phyloP scores from a whole-genome alignment of 2,113 vertebrate genomes.

The Vidua chalybeata region DNA sequence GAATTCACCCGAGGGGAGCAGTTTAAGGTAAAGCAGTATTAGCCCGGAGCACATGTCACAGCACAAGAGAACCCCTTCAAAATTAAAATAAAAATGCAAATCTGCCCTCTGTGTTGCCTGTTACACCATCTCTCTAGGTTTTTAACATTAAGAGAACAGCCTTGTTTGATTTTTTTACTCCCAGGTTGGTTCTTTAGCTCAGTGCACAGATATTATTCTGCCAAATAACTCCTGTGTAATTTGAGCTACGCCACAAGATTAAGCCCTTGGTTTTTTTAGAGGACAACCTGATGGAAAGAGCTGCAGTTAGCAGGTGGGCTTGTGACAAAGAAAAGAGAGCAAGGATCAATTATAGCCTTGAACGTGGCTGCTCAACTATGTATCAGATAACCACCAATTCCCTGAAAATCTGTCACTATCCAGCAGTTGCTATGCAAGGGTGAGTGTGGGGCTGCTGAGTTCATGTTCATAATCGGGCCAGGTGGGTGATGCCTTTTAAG shows the following conservation, averaged over 20 bases:
- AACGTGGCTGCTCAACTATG: constrained; percentile 57
- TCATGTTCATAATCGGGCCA: neutral
- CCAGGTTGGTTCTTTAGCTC: constrained; percentile 25
- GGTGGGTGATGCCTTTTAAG: constrained; percentile 68
- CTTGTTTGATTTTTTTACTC: constrained; percentile 9
- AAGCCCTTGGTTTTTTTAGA: constrained; percentile 58
- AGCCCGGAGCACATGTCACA: neutral
- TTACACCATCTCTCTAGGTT: neutral
- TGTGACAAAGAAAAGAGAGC: constrained; percentile 59
- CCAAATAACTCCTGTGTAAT: constrained; percentile 62
- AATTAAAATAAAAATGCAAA: constrained; percentile 27
- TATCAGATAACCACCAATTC: constrained; percentile 75
- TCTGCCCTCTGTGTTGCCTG: neutral
- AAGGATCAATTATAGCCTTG: constrained; percentile 72
- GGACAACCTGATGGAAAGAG: constrained; percentile 71
- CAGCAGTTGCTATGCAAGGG: constrained; percentile 64
- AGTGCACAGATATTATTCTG: neutral
- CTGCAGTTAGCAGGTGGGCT: constrained; percentile 67
- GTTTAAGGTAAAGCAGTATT: constrained; percentile 38
- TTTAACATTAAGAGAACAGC: constrained; percentile 33
- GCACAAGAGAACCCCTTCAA: neutral
- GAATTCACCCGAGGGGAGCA: constrained; percentile 15
- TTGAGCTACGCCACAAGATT: constrained; percentile 54
- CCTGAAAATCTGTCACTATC: constrained; percentile 70
- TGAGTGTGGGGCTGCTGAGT: constrained; percentile 2